Evolutionary conservation across 2,888 invertebrate species (phyloP), one percentile per base, ranked within the genome.

Genomic region (Actias luna): DNA sequence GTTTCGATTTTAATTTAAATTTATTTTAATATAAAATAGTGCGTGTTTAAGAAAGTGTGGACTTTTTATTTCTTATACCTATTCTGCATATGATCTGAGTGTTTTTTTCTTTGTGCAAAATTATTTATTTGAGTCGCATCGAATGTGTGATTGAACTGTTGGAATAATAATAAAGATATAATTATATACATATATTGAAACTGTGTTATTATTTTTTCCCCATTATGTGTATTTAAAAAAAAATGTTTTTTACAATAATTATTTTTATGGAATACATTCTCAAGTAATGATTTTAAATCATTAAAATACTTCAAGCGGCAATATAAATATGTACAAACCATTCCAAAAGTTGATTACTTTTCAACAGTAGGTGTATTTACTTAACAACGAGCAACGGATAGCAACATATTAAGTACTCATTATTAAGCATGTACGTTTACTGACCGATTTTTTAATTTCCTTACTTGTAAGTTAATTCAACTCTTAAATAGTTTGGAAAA

Each of bases 21-120:
- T 67, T 68, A 64, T 67, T 55, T 35, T 63, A 60, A 57, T 58
- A 29, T 50, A 46, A 68, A 72, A 22, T 22, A 5, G 18, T 4
- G 7, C n/a, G 8, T 18, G 5, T 46, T 46, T 39, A 22, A 0
- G 18, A 42, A n/a, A 0, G 68, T 65, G 66, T 72, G 71, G 67
- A 69, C 68, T 65, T 71, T 64, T 68, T 66, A 55, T 69, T 59
- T 62, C 50, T 36, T 68, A 67, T 63, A 66, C n/a, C n/a, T n/a
- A n/a, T n/a, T 67, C 70, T 68, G 66, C 73, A 72, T 79, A 80
- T 78, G 83, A 84, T 84, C 84, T 84, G 84, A 84, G 72, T 80
- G 80, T 74, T 74, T 66, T n/a, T n/a, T n/a, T n/a, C n/a, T n/a
- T 71, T 67, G 66, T 71, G 76, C 70, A 71, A 69, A 66, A 75